Percentiles rank a stretch among this genome's conserved stretches.
These are phyloP conservation scores for Myotis pilosus DNA, from an alignment of 2,797 vertebrate species.

Conservation along the genomic window DNA sequence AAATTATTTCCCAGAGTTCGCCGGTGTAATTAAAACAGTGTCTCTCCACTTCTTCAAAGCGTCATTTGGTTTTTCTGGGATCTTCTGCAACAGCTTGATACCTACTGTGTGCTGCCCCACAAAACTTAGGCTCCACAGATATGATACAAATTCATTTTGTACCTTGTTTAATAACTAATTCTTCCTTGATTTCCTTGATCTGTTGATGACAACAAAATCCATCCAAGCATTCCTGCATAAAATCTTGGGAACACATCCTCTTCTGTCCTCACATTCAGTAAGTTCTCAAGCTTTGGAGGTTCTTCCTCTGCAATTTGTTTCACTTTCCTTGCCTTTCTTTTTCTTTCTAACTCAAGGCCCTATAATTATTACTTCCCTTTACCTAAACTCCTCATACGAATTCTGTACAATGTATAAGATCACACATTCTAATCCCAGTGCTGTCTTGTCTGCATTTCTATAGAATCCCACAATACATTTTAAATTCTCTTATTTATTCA, in stretches of 20 bases:
- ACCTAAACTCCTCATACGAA: not conserved
- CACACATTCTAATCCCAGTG: not conserved
- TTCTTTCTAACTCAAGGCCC: not conserved
- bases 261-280: not conserved
- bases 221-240: not conserved
- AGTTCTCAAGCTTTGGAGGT: not conserved
- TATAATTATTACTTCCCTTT: not conserved
- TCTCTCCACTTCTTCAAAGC: too few relatives aligned
- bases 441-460: not conserved
- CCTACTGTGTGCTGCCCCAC: fast-evolving
- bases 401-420: not conserved
- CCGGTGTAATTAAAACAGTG: too few relatives aligned
- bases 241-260: not conserved
- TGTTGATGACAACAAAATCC: not conserved
- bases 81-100: not conserved
- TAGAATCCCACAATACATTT: not conserved
- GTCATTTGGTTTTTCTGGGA: too few relatives aligned
- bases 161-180: not conserved
- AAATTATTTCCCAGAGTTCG: too few relatives aligned
- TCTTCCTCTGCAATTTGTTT: not conserved
- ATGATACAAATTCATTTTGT: not conserved
- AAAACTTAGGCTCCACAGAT: not conserved
- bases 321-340: not conserved
- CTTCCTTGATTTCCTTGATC: not conserved
- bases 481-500: not conserved